These are phyloP conservation scores for Suncus etruscus DNA, from an alignment of 2,113 vertebrate genomes.

Conservation along the genomic window DNA sequence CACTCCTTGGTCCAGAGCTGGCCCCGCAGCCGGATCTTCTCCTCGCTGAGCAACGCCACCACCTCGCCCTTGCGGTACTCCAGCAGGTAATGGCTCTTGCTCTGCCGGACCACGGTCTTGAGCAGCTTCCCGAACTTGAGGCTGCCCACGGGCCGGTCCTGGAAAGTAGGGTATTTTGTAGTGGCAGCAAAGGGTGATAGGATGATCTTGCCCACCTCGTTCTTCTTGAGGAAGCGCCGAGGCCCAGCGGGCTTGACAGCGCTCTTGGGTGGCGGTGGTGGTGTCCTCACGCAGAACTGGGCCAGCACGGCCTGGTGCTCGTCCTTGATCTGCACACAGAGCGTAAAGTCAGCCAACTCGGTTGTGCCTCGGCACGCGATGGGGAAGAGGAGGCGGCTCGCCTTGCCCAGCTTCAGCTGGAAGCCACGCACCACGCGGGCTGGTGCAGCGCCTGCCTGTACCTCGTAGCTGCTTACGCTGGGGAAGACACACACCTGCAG, in stretches of 20 bases:
- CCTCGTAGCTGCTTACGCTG: slow-evolving; percentile 96
- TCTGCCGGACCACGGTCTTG: slow-evolving; percentile 96
- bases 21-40: slow-evolving; percentile 95
- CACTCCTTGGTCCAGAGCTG: slow-evolving; percentile 99
- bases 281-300: slow-evolving; percentile 97
- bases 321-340: slow-evolving; percentile 95
- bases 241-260: slow-evolving; percentile 90
- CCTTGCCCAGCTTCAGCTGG: slow-evolving; percentile 96
- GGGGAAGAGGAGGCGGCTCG: slow-evolving; percentile 94
- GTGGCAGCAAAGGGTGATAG: slow-evolving; percentile 93
- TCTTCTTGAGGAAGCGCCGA: slow-evolving; percentile 97
- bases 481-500: slow-evolving; percentile 94
- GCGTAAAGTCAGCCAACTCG: slow-evolving; percentile 94
- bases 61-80: slow-evolving; percentile 97
- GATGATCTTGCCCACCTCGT: slow-evolving; percentile 95
- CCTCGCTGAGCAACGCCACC: slow-evolving; percentile 94
- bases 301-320: slow-evolving; percentile 92
- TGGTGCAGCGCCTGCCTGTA: slow-evolving; percentile 89
- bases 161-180: slow-evolving; percentile 94
- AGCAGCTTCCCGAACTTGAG: slow-evolving; percentile 95
- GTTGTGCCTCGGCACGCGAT: slow-evolving; percentile 89
- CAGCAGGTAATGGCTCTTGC: slow-evolving; percentile 95
- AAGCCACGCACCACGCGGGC: slow-evolving; percentile 93
- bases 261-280: slow-evolving; percentile 93
- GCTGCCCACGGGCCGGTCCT: slow-evolving; percentile 92